Evolutionary conservation across 2,888 invertebrate genomes (phyloP).

Genomic region (Listrodromus nycthemerus): DNA sequence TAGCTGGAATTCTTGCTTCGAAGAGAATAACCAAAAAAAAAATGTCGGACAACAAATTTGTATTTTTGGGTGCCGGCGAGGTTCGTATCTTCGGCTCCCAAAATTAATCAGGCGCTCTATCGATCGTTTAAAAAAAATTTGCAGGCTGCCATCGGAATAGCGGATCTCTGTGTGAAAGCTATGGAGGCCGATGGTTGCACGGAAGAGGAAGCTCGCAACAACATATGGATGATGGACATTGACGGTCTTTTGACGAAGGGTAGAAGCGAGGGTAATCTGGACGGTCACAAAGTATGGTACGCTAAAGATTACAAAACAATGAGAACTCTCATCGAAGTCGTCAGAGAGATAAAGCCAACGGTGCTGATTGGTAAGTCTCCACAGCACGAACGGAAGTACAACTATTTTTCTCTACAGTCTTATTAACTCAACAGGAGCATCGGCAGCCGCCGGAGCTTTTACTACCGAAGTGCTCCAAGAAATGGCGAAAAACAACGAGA

Average conservation of each 20-base stretch:
- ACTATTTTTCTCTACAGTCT: constrained; percentile 73
- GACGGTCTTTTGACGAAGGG: constrained; percentile 93
- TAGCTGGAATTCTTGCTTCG: constrained; percentile 95
- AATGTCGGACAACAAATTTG: constrained; percentile 93
- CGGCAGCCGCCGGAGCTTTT: constrained; percentile 96
- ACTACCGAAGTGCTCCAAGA: constrained; percentile 93
- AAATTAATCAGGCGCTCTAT: background rate
- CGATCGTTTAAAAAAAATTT: constrained; percentile 8
- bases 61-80: constrained; percentile 96
- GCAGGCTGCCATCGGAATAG: constrained; percentile 96
- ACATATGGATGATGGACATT: constrained; percentile 98
- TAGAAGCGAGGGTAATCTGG: constrained; percentile 88
- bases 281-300: constrained; percentile 89
- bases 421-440: constrained; percentile 89
- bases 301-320: constrained; percentile 93
- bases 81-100: constrained; percentile 81
- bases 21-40: constrained; percentile 91
- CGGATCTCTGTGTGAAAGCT: constrained; percentile 94
- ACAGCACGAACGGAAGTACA: constrained; percentile 71
- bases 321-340: constrained; percentile 91
- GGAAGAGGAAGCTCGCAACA: constrained; percentile 91
- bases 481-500: constrained; percentile 94
- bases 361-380: constrained; percentile 91
- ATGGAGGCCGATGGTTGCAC: constrained; percentile 90
- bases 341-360: constrained; percentile 94